Conservation (phyloP, 2,888 invertebrate genomes). For the Furcula furcula region DNA sequence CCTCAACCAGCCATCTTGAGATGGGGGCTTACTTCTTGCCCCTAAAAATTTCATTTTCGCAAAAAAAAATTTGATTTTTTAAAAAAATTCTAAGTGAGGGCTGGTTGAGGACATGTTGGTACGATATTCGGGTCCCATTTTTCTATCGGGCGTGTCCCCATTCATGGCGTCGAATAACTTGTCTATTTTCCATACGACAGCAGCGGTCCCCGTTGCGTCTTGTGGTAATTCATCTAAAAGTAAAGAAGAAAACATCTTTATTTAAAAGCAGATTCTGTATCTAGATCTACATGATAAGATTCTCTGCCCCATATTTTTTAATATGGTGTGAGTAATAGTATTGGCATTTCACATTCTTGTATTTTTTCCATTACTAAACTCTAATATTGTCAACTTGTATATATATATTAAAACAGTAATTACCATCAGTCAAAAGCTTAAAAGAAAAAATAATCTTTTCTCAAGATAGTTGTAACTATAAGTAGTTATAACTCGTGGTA, state of each 20-base stretch:
- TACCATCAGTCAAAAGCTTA: no score
- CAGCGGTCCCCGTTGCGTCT: constrained; percentile 1
- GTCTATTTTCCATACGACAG: constrained; percentile 3
- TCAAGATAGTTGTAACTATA: no score
- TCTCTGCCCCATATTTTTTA: no score
- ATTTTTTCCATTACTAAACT: no score
- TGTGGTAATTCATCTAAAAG: constrained; percentile 1
- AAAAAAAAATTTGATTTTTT: constrained; percentile 7
- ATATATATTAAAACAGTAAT: no score
- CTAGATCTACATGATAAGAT: no score
- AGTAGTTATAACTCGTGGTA: no score
- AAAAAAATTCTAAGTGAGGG: constrained; percentile 4
- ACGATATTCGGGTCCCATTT: constrained; percentile 4
- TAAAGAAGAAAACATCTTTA: neutral
- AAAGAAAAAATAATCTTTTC: no score
- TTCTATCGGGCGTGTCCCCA: constrained; percentile 5
- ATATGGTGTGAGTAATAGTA: no score
- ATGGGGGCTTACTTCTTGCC: constrained; percentile 4
- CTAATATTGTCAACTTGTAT: no score
- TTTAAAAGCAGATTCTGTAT: no score
- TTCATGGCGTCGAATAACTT: constrained; percentile 6
- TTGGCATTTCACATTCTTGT: no score
- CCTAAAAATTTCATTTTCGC: constrained; percentile 8
- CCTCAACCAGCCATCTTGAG: constrained; percentile 8
- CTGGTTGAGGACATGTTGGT: constrained; percentile 11